Evolutionary conservation across 1,140 invertebrate species (phyloP), one percentile per base, ranked within the genome.

Genomic region (Bemisia tabaci): DNA sequence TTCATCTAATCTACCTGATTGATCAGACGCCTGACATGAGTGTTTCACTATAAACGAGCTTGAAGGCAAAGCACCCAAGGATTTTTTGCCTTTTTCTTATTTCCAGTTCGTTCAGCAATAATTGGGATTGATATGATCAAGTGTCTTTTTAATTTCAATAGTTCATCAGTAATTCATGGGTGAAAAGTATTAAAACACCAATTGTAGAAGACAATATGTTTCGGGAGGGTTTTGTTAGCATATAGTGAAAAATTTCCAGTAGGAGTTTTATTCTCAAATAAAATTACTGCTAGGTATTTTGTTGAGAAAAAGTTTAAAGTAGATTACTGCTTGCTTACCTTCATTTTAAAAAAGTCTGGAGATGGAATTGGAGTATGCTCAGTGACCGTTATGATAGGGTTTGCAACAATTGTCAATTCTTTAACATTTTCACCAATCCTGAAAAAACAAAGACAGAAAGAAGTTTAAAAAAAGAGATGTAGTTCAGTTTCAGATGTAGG

Each of bases 311-410:
- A 21, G 21, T 26, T 63, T 24, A 21, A 65, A 59, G 39, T 59
- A 5, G 11, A 12, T 11, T 48, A 48, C 2, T 60, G 22, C 25
- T 62, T 67, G 67, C 66, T 75, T 77, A 91, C 90, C 79, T 90
- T 88, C 79, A 87, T 79, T 63, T 82, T 83, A 71, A 90, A 82
- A 72, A 87, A 91, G 73, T 92, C 91, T 0, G 90, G 90, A 1
- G 90, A 92, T 12, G 91, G 90, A 11, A 88, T 87, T 0, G 92
- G 92, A 0, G 92, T 95, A 74, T 97, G 92, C 75, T 95, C 92
- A 0, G 95, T 97, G 0, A 97, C 92, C 1, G 94, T 97, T 60
- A 97, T 97, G 64, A 97, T 95, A 0, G 94, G 95, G 79, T 95
- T 95, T 59, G 86, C 81, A 0, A 68, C 70, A 25, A 63, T 59